Base-by-base conservation (phyloP, 92 coral and sea anemone genomes). In the Palythoa heliodiscus region DNA sequence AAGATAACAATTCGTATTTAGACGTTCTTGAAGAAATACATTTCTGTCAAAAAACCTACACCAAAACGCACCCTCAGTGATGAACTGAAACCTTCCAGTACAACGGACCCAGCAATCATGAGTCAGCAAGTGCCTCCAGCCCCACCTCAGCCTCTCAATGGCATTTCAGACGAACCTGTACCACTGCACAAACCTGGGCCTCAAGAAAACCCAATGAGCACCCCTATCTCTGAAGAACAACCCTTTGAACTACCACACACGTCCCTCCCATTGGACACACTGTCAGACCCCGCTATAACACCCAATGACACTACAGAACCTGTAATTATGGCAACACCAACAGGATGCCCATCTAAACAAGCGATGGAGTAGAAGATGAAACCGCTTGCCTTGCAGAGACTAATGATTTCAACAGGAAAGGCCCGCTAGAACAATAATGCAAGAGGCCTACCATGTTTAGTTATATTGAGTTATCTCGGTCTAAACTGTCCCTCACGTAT, bases 1-100 rank as follows among this genome's bases (percentile, higher is more conserved):
- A 43, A 85, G 52, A 24, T 67, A 16, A 88, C 90, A 22, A 19
- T 73, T 52, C 87, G 82, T 39, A 87, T 82, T 82, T 47, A 83
- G 20, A 87, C 82, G 24, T 87, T 87, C 57, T 77, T 79, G 78
- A 17, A 43, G 55, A 17, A 79, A 29, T 76, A 84, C 53, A 13
- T 73, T 47, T 80, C 61, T 55, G 61, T 55, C 61, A 19, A 55
- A 19, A 55, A 55, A 55, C 61, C 61, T 7, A 55, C 61, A 55
- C 61, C 61, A 55, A 55, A 55, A 55, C 11, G 11, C 61, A 55
- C 16, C 0, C 61, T 55, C 16, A 55, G 61, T 2, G 69, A 85
- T 60, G 88, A 85, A 39, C 71, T 85, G 64, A 58, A 14, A 6
- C 64, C 64, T 5, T 0, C 11, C n/a, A 0, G 64, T 3, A 58